Base-by-base conservation (phyloP, 2,797 vertebrate species). In the Heterohyrax brucei region DNA sequence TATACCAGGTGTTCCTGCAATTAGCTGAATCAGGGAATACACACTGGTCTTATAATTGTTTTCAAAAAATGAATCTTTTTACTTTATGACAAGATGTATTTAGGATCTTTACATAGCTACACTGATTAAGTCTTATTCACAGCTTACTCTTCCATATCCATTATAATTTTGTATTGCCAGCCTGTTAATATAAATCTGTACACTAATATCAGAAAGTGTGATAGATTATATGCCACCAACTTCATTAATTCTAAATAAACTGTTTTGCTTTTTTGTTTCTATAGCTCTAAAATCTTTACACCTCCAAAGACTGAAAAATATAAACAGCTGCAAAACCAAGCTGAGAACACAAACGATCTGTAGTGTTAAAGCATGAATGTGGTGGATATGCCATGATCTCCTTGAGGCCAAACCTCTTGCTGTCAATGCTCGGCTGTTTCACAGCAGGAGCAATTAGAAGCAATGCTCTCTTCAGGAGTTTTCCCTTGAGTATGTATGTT, bases 401-500 rank as follows among this genome's bases (percentile, higher is more conserved):
- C 1, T 26, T 72, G 9, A 86, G 50, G 61, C 22, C 86, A 91
- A 48, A 39, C 10, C 2, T 89, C 61, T 22, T 62, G 66, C 66
- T 68, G 39, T 22, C 24, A 14, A 13, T 1, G 10, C 21, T 30
- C 87, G 33, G 24, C 66, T 64, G 44, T 46, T n/a, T 28, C 22
- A 73, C 59, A 76, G 12, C 39, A 33, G 18, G 39, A 95, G 21
- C 44, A 89, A 66, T 82, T 21, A 12, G 26, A 92, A 91, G 83
- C 82, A 73, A 39, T 21, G 2, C 56, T 33, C 21, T 59, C 53
- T 44, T 75, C 44, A 26, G 46, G 50, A 21, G 30, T 95, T 77
- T 92, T 84, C 59, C 91, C 80, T 68, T 62, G 16, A 14, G 21
- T 28, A 14, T 91, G 95, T 80, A 89, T 82, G 85, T 85, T 83